Evolutionary conservation across 2,888 invertebrate species (phyloP), one percentile per base, ranked within the genome.

Genomic region (Altica lythri): DNA sequence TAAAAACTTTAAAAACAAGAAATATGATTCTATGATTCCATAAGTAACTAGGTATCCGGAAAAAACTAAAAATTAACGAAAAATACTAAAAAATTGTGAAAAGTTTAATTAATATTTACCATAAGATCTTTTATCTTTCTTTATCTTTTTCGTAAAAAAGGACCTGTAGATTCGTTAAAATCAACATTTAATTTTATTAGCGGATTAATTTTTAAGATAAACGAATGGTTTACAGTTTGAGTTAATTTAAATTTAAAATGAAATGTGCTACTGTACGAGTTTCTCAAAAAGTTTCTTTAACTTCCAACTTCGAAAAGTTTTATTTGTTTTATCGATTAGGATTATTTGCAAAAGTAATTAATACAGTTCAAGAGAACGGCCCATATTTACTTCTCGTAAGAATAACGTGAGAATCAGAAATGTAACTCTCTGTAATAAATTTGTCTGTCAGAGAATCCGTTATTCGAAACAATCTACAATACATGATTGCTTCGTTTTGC

Each of bases 291-390:
- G 8, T 22, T 5, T 22, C 22, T 22, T 22, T 22, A 30, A 4
- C 12, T 30, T 6, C 12, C 1, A 30, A 30, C 30, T 30, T 30
- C 30, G 4, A 30, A 30, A 30, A 30, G 30, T 30, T 30, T 2
- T 30, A 30, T 30, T 30, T 30, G 30, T 30, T 13, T 30, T 30
- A 30, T 30, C 30, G 30, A 30, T 30, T 30, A 30, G 13, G 6
- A 12, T 30, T 30, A 30, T 30, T 30, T 30, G 30, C 4, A 12
- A 10, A 12, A 30, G 30, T 30, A 30, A 30, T 30, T 30, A 30
- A 30, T 30, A n/a, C 30, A 2, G 12, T 2, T 13, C 30, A 12
- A 30, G 30, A 30, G 30, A 12, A 30, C 3, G 3, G 10, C 2
- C 12, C 10, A 30, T 12, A 30, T 30, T 30, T 30, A 30, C 9